phyloP scores from a whole-genome alignment of 2,888 invertebrate species.

The Dyspetes luteomarginatus region DNA sequence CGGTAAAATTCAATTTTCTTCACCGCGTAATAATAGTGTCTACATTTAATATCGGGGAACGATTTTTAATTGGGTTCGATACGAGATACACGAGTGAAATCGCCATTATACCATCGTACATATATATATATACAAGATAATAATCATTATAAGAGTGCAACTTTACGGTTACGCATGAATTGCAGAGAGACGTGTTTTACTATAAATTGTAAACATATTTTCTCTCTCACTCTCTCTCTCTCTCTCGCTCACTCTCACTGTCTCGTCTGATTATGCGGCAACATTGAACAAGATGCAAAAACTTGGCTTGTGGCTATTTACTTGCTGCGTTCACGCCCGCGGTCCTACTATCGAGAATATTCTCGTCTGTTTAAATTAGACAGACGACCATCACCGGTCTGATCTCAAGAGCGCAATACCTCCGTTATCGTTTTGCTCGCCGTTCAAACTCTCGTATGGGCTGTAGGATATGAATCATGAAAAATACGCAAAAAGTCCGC shows the following conservation, averaged over 20 bases:
- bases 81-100: slow-evolving; percentile 10
- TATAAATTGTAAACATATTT: neutral
- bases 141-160: slow-evolving; percentile 56
- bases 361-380: no score
- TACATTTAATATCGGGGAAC: slow-evolving; percentile 25
- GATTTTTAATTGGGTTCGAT: slow-evolving; percentile 55
- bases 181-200: slow-evolving; percentile 22
- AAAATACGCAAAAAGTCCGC: no score
- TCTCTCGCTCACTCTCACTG: neutral
- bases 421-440: no score
- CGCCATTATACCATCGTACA: slow-evolving; percentile 41
- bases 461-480: no score
- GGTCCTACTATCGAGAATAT: neutral
- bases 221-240: slow-evolving; percentile 6
- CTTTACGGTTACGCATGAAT: slow-evolving; percentile 58
- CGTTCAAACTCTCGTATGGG: no score
- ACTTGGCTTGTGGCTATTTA: slow-evolving; percentile 27
- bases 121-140: slow-evolving; percentile 48
- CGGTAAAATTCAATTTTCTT: slow-evolving; percentile 18
- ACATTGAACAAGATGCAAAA: slow-evolving; percentile 36
- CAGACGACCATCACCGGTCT: no score
- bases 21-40: slow-evolving; percentile 29
- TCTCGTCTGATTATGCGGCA: slow-evolving; percentile 13
- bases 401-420: no score
- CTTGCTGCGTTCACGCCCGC: slow-evolving; percentile 11